A percentile compares a stretch with the other conserved stretches of the same genome.
Conservation (phyloP, 2,113 vertebrate species). For the Porphyrio hochstetteri region DNA sequence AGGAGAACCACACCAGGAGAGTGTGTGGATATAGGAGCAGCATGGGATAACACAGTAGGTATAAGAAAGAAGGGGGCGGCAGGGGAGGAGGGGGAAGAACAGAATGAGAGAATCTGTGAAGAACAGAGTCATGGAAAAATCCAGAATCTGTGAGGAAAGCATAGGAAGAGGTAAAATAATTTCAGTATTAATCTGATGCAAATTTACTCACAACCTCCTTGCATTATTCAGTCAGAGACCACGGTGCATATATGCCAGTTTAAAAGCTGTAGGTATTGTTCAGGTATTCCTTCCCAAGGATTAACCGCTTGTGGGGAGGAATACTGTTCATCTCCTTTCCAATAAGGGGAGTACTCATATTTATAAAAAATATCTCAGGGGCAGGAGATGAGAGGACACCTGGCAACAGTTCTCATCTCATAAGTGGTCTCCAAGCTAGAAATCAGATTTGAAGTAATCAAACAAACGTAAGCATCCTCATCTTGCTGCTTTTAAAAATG, state of each 20-base stretch:
- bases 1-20: background rate
- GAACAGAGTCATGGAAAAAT: background rate
- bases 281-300: background rate
- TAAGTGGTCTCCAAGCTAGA: background rate
- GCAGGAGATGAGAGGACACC: background rate
- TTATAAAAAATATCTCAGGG: background rate
- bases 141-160: background rate
- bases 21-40: background rate
- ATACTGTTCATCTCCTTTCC: background rate
- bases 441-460: conserved; percentile 1
- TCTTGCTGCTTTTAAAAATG: background rate
- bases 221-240: background rate
- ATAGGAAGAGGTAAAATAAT: background rate
- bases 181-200: background rate
- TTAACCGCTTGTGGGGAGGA: background rate
- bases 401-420: background rate
- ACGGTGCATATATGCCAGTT: background rate
- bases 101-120: background rate
- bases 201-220: background rate
- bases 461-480: background rate
- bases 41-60: background rate
- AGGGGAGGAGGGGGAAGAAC: no score
- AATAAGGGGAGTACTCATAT: background rate
- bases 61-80: background rate
- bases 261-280: background rate